Evolutionary conservation across 2,113 vertebrate species (phyloP).

Genomic region (Eulemur rufifrons): DNA sequence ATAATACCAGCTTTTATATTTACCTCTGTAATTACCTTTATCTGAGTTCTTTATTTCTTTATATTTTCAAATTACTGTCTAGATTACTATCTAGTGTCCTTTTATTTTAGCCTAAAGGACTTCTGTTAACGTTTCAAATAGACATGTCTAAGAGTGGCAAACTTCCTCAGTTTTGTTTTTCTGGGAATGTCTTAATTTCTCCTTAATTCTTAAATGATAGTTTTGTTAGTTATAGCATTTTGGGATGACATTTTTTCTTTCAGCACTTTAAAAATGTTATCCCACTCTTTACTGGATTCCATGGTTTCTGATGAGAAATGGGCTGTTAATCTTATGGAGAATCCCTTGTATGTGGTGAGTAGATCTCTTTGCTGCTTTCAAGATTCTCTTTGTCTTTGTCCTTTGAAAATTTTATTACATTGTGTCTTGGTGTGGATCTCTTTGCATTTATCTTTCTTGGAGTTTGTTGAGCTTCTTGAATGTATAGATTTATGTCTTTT

Average conservation of each 20-base stretch:
- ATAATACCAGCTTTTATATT: background rate
- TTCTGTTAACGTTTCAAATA: background rate
- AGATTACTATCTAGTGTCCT: background rate
- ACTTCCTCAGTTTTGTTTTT: background rate
- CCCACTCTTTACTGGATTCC: background rate
- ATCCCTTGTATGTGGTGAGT: background rate
- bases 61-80: background rate
- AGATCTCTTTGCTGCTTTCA: background rate
- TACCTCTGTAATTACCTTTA: background rate
- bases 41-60: background rate
- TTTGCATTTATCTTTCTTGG: background rate
- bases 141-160: background rate
- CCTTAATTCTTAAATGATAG: background rate
- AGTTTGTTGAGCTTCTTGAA: background rate
- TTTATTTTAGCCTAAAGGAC: background rate
- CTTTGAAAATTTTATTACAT: background rate
- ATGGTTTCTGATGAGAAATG: background rate
- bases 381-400: background rate
- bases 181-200: background rate
- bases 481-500: background rate
- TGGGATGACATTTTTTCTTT: background rate
- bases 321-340: background rate
- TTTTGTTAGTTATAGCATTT: background rate
- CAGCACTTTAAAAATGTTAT: background rate
- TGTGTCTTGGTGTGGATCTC: background rate